A percentile compares a stretch with the other conserved stretches of the same genome.
phyloP scores from a whole-genome alignment of 2,113 vertebrate genomes.

The Eudorcas thomsonii region DNA sequence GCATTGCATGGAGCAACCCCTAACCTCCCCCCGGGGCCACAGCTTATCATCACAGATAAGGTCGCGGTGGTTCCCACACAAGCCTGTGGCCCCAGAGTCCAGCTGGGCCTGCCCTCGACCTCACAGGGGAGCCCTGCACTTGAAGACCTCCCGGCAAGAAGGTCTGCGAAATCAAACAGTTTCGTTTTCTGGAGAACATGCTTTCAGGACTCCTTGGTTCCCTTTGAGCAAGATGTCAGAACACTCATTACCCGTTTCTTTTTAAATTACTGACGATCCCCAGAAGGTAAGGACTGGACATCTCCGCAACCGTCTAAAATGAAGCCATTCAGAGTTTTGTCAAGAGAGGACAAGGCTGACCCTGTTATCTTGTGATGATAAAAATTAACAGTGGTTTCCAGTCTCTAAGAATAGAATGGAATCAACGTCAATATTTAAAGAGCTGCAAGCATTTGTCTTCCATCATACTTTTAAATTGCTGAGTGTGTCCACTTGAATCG shows the following conservation, averaged over 20 bases:
- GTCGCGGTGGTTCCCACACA: not conserved
- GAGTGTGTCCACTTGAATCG: not conserved
- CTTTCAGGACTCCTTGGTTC: not conserved
- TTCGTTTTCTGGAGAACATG: not conserved
- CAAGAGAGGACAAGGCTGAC: not conserved
- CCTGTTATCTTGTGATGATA: not conserved
- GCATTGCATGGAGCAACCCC: not conserved
- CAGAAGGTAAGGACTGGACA: not conserved
- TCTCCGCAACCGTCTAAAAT: not conserved
- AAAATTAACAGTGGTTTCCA: not conserved
- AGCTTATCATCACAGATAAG: not conserved
- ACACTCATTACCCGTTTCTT: not conserved
- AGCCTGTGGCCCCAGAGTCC: not conserved
- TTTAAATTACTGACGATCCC: not conserved
- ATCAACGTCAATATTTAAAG: accelerated
- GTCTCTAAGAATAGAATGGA: not conserved
- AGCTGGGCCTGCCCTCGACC: not conserved
- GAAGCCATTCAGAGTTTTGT: not conserved
- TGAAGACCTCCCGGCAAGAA: not conserved
- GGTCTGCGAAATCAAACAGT: not conserved
- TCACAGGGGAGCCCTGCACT: not conserved
- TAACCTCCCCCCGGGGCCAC: not conserved
- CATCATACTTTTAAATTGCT: not conserved
- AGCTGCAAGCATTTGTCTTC: not conserved
- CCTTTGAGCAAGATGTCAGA: not conserved